Conservation (phyloP, 2,888 invertebrate genomes). For the Drepana falcataria region DNA sequence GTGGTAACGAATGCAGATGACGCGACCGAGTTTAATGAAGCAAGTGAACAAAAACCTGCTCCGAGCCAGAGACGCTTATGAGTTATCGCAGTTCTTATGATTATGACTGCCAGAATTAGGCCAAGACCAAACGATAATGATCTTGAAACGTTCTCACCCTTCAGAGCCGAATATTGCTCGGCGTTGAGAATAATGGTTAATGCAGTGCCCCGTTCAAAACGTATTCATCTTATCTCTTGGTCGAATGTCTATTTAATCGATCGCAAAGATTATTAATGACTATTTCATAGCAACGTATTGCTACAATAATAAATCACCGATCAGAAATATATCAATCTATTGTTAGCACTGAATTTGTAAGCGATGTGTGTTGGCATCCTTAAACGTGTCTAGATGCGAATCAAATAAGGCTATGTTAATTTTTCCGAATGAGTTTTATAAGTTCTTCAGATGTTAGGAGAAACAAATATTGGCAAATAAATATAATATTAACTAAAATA, state of each 20-base stretch:
- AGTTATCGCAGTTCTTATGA: constrained; percentile 62
- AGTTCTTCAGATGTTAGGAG: not conserved
- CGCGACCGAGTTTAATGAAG: constrained; percentile 37
- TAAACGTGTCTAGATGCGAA: not conserved
- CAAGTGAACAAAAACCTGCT: constrained; percentile 25
- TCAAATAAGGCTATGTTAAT: not conserved
- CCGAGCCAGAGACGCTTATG: constrained; percentile 50
- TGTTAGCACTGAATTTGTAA: not conserved
- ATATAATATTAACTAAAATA: not conserved
- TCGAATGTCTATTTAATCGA: constrained; percentile 11
- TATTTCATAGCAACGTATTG: constrained; percentile 13
- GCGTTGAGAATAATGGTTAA: constrained; percentile 39
- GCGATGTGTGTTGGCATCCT: not conserved
- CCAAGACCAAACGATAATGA: constrained; percentile 50
- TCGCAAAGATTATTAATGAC: constrained; percentile 14
- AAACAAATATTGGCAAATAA: not conserved
- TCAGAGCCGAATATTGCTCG: constrained; percentile 53
- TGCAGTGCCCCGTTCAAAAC: constrained; percentile 36
- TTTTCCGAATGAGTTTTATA: not conserved
- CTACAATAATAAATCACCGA: constrained; percentile 5
- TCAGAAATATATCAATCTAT: constrained; percentile 9
- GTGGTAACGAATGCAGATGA: constrained; percentile 25
- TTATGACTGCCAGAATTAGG: constrained; percentile 60
- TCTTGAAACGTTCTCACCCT: constrained; percentile 64
- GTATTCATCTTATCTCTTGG: constrained; percentile 30